These are phyloP conservation scores for Eublepharis macularius DNA, from an alignment of 2,113 vertebrate genomes.

Conservation along the genomic window DNA sequence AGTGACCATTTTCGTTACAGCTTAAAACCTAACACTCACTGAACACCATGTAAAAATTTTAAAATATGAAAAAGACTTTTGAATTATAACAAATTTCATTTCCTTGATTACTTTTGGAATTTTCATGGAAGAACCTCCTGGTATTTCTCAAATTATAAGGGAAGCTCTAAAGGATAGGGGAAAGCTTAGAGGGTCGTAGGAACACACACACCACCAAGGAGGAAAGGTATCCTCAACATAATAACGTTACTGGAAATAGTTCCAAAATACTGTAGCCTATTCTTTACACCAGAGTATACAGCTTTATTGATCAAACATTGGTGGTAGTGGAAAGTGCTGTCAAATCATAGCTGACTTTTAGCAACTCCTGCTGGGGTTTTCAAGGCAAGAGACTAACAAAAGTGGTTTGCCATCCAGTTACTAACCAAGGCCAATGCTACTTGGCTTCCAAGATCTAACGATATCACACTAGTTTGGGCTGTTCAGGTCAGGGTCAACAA, in stretches of 20 bases:
- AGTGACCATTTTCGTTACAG: fast-evolving
- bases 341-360: too few relatives aligned
- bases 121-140: not conserved
- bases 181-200: not conserved
- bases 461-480: too few relatives aligned
- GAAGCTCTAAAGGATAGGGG: not conserved
- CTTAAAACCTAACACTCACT: not conserved
- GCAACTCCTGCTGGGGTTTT: too few relatives aligned
- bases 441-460: too few relatives aligned
- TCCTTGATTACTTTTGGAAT: not conserved
- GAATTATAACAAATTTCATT: not conserved
- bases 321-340: too few relatives aligned
- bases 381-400: too few relatives aligned
- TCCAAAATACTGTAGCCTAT: not conserved
- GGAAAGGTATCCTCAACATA: not conserved
- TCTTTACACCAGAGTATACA: not conserved
- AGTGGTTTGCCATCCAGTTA: too few relatives aligned
- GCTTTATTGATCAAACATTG: too few relatives aligned
- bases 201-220: not conserved
- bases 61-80: not conserved
- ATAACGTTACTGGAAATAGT: too few relatives aligned
- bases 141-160: not conserved
- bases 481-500: too few relatives aligned
- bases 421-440: too few relatives aligned
- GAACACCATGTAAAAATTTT: not conserved